A percentile compares a stretch with the other conserved stretches of the same genome.
phyloP scores from a whole-genome alignment of 2,113 vertebrate species.

The Ranitomeya imitator region DNA sequence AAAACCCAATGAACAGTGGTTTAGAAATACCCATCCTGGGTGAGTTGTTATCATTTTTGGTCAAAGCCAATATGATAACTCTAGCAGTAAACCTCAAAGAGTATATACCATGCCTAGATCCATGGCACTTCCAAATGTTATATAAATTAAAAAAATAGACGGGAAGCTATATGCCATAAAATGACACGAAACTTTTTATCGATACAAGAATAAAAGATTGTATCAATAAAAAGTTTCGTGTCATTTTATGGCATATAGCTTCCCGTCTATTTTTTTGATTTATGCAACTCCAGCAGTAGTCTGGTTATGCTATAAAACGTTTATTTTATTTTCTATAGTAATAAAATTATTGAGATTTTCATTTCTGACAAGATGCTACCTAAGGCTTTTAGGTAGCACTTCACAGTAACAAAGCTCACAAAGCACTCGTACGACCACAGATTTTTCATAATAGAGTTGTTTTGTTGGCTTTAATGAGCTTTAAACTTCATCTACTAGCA shows the following conservation, averaged over 20 bases:
- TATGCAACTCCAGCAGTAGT: neutral
- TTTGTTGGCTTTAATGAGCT: slow-evolving; percentile 19
- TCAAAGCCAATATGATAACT: neutral
- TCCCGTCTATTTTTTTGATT: too few species aligned
- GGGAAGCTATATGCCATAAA: too few species aligned
- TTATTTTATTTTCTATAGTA: neutral
- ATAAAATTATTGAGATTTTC: neutral
- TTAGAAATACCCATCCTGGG: neutral
- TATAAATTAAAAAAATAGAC: too few species aligned
- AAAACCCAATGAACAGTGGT: too few species aligned
- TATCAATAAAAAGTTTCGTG: too few species aligned
- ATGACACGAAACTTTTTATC: too few species aligned
- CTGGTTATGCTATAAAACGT: neutral
- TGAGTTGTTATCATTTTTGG: neutral
- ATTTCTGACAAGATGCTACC: neutral
- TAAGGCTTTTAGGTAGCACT: neutral
- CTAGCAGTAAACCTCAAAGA: too few species aligned
- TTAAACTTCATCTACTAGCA: neutral
- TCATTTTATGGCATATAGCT: too few species aligned
- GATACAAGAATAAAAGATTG: too few species aligned
- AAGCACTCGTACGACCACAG: neutral
- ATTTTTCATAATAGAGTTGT: slow-evolving; percentile 3
- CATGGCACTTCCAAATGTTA: too few species aligned
- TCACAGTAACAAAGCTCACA: neutral
- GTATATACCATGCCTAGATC: too few species aligned